Evolutionary conservation across 1,140 invertebrate species (phyloP).

Genomic region (Lutraria rhynchaena): DNA sequence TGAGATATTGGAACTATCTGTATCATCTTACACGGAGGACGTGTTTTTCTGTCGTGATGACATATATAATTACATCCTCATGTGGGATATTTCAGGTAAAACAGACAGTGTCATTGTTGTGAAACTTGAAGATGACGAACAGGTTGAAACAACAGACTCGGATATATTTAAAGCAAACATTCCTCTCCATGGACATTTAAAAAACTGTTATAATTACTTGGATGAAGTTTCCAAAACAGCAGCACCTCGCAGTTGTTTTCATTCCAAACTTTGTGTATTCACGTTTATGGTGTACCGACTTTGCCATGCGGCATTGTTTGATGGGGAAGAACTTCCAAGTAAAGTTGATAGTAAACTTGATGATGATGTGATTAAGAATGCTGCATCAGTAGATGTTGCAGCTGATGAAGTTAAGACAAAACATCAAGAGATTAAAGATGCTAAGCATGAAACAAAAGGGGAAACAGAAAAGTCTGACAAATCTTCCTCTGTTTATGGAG

Average conservation of each 20-base stretch:
- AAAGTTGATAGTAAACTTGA: background rate
- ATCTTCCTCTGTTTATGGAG: no score
- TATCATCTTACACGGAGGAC: no score
- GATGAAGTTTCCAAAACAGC: background rate
- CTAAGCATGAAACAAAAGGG: no score
- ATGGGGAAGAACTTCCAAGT: conserved; percentile 2
- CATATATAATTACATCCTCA: background rate
- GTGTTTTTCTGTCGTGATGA: no score
- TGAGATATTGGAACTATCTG: no score
- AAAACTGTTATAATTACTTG: background rate
- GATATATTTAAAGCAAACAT: background rate
- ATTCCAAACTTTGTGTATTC: conserved; percentile 8
- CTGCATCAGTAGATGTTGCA: background rate
- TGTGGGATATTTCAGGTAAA: conserved; percentile 18
- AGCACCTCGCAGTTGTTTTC: background rate
- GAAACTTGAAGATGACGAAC: conserved; percentile 43
- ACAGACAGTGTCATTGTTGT: conserved; percentile 27
- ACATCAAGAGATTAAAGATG: no score
- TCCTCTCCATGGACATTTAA: background rate
- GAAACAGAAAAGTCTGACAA: no score
- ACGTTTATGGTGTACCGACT: background rate
- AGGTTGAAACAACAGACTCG: conserved; percentile 30
- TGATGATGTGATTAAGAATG: background rate
- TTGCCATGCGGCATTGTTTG: background rate
- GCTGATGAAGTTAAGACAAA: background rate